A percentile compares a stretch with the other conserved stretches of the same genome.
Conservation (phyloP, 2,797 vertebrate genomes). For the Uromys caudimaculatus region DNA sequence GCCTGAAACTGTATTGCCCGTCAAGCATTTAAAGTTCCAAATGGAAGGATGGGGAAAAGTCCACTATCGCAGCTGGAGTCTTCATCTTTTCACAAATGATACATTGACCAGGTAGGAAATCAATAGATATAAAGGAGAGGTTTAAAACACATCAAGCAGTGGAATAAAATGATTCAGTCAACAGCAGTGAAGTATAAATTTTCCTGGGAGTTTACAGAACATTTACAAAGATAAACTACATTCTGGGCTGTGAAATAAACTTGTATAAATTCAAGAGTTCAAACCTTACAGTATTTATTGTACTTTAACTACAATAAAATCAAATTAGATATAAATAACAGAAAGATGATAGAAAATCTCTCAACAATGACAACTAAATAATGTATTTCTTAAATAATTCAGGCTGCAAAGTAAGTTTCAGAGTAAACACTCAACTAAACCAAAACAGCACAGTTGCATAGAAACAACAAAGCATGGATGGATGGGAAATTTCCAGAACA, state of each 20-base stretch:
- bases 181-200: not conserved
- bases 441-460: not conserved
- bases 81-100: not conserved
- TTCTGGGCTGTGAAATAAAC: not conserved
- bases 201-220: not conserved
- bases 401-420: not conserved
- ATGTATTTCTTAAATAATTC: slow-evolving; percentile 4
- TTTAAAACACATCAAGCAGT: not conserved
- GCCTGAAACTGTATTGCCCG: not conserved
- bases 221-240: not conserved
- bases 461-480: not conserved
- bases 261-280: not conserved
- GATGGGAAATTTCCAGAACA: not conserved
- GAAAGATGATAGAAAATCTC: not conserved
- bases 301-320: not conserved
- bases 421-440: not conserved
- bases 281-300: not conserved
- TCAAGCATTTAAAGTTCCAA: not conserved
- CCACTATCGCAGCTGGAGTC: not conserved
- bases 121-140: not conserved
- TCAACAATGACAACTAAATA: not conserved
- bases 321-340: not conserved
- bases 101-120: not conserved
- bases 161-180: not conserved
- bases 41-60: not conserved